Percentiles rank a stretch among this genome's conserved stretches.
Evolutionary conservation across 2,113 vertebrate species (phyloP).

Genomic region (Syngnathus scovelli): DNA sequence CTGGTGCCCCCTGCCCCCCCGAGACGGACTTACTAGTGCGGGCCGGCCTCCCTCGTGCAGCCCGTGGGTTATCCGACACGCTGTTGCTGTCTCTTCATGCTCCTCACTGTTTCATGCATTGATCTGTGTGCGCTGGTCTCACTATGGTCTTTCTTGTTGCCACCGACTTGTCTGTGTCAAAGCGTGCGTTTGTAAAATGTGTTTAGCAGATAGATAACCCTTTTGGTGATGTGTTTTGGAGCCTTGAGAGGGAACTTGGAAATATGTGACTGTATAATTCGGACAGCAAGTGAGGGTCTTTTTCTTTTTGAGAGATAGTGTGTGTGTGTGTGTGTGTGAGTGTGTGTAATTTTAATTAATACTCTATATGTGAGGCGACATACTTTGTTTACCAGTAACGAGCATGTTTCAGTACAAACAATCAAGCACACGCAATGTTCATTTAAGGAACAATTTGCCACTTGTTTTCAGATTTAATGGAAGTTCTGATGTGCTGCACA

Average conservation of each 20-base stretch:
- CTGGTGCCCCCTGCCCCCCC: slow-evolving; percentile 7
- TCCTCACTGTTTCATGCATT: slow-evolving; percentile 44
- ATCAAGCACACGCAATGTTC: slow-evolving; percentile 26
- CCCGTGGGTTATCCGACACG: neutral
- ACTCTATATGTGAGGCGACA: slow-evolving; percentile 57
- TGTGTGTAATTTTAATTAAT: slow-evolving; percentile 61
- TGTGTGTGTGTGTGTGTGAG: too few species aligned
- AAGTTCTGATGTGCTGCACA: neutral
- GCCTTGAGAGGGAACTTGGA: slow-evolving; percentile 41
- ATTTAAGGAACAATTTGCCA: slow-evolving; percentile 12
- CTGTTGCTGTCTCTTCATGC: slow-evolving; percentile 29
- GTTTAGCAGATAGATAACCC: slow-evolving; percentile 51
- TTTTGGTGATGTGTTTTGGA: slow-evolving; percentile 60
- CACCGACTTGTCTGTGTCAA: slow-evolving; percentile 9
- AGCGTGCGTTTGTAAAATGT: slow-evolving; percentile 36
- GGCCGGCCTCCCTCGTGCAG: neutral
- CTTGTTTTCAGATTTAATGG: neutral
- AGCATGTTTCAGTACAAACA: slow-evolving; percentile 44
- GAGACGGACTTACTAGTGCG: neutral
- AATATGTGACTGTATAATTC: slow-evolving; percentile 62
- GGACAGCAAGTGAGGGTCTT: slow-evolving; percentile 49
- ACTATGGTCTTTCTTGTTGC: slow-evolving; percentile 1
- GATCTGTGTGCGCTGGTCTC: slow-evolving; percentile 31
- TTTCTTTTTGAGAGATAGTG: slow-evolving; percentile 28
- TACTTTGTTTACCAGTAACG: slow-evolving; percentile 54